Conservation (phyloP, 1,140 invertebrate genomes). For the Micrasema minimum region DNA sequence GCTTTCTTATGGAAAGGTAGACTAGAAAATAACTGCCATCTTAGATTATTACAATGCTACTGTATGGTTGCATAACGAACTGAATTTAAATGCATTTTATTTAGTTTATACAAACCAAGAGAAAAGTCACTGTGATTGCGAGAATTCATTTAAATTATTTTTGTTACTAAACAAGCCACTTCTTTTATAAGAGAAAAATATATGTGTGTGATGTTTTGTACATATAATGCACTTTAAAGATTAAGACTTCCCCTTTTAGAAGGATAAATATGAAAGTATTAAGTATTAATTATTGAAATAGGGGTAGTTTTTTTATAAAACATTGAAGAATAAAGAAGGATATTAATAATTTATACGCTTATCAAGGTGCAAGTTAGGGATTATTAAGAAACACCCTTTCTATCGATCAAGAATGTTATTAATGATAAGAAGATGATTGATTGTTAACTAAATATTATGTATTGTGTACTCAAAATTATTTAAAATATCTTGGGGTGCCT, state of each 20-base stretch:
- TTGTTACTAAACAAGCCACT: not conserved
- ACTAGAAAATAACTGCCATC: conserved; percentile 10
- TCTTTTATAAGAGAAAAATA: not conserved
- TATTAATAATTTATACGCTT: not conserved
- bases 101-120: not conserved
- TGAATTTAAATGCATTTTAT: not conserved
- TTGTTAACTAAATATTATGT: not conserved
- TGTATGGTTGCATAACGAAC: not conserved
- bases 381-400: conserved; percentile 18
- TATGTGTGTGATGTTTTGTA: not conserved
- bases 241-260: not conserved
- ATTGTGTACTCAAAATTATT: not conserved
- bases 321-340: not conserved
- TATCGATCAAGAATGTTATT: conserved; percentile 1
- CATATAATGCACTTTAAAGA: not conserved
- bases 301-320: not conserved
- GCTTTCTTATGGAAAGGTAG: conserved; percentile 13
- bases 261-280: not conserved
- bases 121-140: not conserved
- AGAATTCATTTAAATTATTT: not conserved
- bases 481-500: not conserved
- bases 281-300: not conserved
- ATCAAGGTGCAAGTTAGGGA: conserved; percentile 15
- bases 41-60: not conserved
- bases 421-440: not conserved